A percentile compares a stretch with the other conserved stretches of the same genome.
Evolutionary conservation across 1,140 invertebrate species (phyloP).

Genomic region (Trachymyrmex cornetzi): DNA sequence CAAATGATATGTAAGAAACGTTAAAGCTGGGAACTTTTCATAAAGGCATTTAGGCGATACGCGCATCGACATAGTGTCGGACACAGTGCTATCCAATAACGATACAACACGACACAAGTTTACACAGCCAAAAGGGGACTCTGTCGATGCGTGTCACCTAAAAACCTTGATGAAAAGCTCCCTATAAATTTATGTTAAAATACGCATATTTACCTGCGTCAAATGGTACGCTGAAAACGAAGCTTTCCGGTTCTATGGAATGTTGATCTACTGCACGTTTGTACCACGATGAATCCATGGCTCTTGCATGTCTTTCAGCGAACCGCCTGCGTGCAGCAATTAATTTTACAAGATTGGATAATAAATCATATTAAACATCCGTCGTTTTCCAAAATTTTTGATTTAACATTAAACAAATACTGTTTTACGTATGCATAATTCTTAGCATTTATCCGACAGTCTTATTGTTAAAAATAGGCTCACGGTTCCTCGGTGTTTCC

Average conservation of each 20-base stretch:
- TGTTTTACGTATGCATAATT: neutral
- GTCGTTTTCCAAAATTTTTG: neutral
- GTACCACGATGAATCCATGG: conserved; percentile 97
- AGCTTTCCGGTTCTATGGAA: conserved; percentile 94
- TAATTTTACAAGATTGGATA: neutral
- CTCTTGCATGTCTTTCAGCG: conserved; percentile 92
- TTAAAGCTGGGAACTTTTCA: too few relatives aligned
- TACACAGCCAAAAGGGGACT: too few relatives aligned
- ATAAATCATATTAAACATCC: neutral
- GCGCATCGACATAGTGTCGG: too few relatives aligned
- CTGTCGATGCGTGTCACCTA: too few relatives aligned
- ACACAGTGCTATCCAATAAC: too few relatives aligned
- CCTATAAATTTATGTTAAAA: too few relatives aligned
- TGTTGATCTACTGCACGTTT: conserved; percentile 97
- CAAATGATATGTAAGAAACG: too few relatives aligned
- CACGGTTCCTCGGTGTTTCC: conserved; percentile 89
- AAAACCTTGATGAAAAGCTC: too few relatives aligned
- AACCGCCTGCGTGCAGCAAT: conserved; percentile 90
- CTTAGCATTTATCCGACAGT: neutral
- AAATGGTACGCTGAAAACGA: conserved; percentile 97
- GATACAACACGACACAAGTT: too few relatives aligned
- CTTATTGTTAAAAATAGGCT: conserved; percentile 76
- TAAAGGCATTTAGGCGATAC: too few relatives aligned
- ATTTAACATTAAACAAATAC: neutral
- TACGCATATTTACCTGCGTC: conserved; percentile 88